phyloP scores from a whole-genome alignment of 2,797 vertebrate genomes.

The Thamnophis elegans region DNA sequence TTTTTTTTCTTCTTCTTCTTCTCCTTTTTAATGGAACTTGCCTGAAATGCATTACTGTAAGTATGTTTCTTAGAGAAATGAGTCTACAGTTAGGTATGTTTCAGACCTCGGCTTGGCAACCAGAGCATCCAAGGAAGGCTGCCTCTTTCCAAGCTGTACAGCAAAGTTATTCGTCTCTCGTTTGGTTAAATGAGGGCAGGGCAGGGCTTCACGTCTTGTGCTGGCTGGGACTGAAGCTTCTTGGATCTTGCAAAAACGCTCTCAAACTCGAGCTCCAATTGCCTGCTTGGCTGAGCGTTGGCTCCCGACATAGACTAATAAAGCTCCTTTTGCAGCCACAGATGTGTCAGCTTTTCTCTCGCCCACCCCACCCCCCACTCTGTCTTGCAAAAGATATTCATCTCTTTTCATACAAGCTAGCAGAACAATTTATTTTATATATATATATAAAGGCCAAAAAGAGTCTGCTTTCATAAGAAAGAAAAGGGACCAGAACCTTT shows the following conservation, averaged over 20 bases:
- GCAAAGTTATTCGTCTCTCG: not conserved
- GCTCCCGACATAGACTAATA: constrained; percentile 11
- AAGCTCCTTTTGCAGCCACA: constrained; percentile 25
- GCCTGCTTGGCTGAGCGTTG: not conserved
- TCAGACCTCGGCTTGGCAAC: constrained; percentile 44
- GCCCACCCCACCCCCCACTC: not conserved
- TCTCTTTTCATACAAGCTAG: constrained; percentile 18
- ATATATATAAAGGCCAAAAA: not conserved
- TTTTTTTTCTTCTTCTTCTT: constrained; percentile 4
- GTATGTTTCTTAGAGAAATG: constrained; percentile 61
- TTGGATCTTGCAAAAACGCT: constrained; percentile 12
- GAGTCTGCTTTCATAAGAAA: not conserved
- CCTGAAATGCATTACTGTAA: constrained; percentile 57
- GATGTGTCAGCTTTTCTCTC: not conserved
- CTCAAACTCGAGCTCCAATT: constrained; percentile 15
- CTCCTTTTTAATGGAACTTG: not conserved
- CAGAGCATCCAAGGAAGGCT: constrained; percentile 3
- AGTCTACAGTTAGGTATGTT: constrained; percentile 41
- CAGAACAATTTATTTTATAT: not conserved
- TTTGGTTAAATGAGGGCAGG: constrained; percentile 30
- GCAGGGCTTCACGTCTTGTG: not conserved
- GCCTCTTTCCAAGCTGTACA: not conserved
- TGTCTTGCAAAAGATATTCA: constrained; percentile 15
- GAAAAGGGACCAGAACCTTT: constrained; percentile 2
- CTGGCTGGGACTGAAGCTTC: constrained; percentile 2